Evolutionary conservation across 1,140 invertebrate genomes (phyloP).

Genomic region (Leptinotarsa texana): DNA sequence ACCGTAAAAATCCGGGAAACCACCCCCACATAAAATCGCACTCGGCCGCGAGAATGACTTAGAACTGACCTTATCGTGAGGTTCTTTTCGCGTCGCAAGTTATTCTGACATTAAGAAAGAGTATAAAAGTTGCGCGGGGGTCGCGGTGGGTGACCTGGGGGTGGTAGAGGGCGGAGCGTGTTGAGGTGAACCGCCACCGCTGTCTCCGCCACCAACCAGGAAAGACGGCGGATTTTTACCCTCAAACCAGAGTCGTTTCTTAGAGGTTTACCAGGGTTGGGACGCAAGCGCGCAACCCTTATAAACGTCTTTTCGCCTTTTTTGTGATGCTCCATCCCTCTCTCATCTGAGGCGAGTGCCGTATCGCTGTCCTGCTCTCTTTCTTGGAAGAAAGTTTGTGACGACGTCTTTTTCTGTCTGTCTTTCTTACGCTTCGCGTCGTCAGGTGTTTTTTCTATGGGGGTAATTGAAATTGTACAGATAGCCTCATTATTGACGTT

Average conservation of each 20-base stretch:
- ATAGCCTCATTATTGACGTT: slow-evolving; percentile 26
- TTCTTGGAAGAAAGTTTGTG: slow-evolving; percentile 33
- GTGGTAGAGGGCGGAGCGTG: slow-evolving; percentile 54
- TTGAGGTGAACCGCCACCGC: slow-evolving; percentile 57
- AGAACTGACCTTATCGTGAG: slow-evolving; percentile 31
- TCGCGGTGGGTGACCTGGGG: slow-evolving; percentile 46
- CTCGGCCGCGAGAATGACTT: slow-evolving; percentile 26
- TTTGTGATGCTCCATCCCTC: slow-evolving; percentile 39
- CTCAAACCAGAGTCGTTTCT: slow-evolving; percentile 57
- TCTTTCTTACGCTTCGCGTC: slow-evolving; percentile 32
- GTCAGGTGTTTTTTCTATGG: slow-evolving; percentile 26
- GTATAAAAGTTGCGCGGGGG: slow-evolving; percentile 54
- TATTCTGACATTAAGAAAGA: slow-evolving; percentile 56
- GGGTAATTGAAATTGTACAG: slow-evolving; percentile 26
- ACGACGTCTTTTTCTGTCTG: slow-evolving; percentile 34
- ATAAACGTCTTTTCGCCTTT: slow-evolving; percentile 54
- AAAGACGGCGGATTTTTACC: slow-evolving; percentile 58
- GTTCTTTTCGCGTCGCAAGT: slow-evolving; percentile 54
- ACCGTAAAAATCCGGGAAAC: slow-evolving; percentile 12
- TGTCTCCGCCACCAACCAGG: slow-evolving; percentile 56
- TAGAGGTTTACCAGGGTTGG: slow-evolving; percentile 56
- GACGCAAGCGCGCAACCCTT: slow-evolving; percentile 54
- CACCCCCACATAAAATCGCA: slow-evolving; percentile 20
- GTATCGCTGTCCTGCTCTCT: slow-evolving; percentile 20
- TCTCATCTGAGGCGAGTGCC: slow-evolving; percentile 9